phyloP scores from a whole-genome alignment of 1,140 invertebrate species.

The Aphidius gifuensis region DNA sequence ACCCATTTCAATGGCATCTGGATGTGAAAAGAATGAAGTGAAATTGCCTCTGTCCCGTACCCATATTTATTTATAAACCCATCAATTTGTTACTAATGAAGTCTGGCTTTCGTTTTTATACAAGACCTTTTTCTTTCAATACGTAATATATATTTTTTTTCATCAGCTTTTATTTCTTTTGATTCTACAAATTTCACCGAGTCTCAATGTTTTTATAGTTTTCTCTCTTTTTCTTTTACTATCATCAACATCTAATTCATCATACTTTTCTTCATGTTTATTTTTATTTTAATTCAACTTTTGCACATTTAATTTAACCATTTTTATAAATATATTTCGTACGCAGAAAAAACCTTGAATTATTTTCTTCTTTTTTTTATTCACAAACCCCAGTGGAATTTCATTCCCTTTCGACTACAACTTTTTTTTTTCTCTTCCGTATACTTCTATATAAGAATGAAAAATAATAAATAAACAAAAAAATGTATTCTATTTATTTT shows the following conservation, averaged over 20 bases:
- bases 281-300: neutral
- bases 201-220: neutral
- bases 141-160: neutral
- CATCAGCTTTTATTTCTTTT: constrained; percentile 1
- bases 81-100: constrained; percentile 21
- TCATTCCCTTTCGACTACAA: constrained; percentile 7
- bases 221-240: constrained; percentile 27
- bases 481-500: too few relatives aligned
- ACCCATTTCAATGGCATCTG: neutral
- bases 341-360: neutral
- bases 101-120: constrained; percentile 26
- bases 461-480: neutral
- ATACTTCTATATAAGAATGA: constrained; percentile 8
- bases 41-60: neutral
- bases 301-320: too few relatives aligned
- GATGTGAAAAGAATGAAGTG: constrained; percentile 3
- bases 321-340: too few relatives aligned
- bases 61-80: constrained; percentile 4
- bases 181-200: neutral
- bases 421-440: constrained; percentile 17
- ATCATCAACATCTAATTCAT: constrained; percentile 39
- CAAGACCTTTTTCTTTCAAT: neutral
- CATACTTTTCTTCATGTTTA: constrained; percentile 31
- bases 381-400: constrained; percentile 10
- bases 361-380: neutral